Conservation (phyloP, 2,888 invertebrate species). For the Meandrusa payeni region DNA sequence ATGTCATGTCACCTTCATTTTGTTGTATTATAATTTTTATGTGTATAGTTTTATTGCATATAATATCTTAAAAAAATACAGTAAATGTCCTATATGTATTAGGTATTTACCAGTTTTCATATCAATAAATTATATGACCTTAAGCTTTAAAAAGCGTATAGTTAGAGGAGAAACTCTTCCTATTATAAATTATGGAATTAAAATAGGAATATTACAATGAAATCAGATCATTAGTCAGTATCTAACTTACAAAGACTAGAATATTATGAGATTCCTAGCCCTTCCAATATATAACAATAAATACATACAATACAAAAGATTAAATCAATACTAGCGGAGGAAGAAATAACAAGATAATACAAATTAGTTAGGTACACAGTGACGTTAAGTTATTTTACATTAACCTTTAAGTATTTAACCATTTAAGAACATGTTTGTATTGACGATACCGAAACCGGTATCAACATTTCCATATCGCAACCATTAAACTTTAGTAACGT, state of each 20-base stretch:
- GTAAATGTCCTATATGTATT: background rate
- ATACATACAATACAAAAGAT: slow-evolving; percentile 31
- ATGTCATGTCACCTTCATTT: no score
- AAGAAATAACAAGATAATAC: slow-evolving; percentile 30
- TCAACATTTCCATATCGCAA: slow-evolving; percentile 1
- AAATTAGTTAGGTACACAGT: slow-evolving; percentile 49
- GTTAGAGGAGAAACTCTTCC: slow-evolving; percentile 27
- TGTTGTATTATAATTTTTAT: no score
- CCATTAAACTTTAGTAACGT: slow-evolving; percentile 2
- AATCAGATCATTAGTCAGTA: slow-evolving; percentile 33
- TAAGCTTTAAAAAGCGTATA: slow-evolving; percentile 27
- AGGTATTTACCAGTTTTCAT: no score
- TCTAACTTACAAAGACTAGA: slow-evolving; percentile 34
- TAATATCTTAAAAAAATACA: slow-evolving; percentile 1
- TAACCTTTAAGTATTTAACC: slow-evolving; percentile 22
- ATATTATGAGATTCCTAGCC: slow-evolving; percentile 34
- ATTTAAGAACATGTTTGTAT: slow-evolving; percentile 13
- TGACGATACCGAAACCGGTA: slow-evolving; percentile 1
- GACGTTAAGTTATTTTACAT: slow-evolving; percentile 40
- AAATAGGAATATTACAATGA: slow-evolving; percentile 33
- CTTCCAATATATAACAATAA: slow-evolving; percentile 32
- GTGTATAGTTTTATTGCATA: no score
- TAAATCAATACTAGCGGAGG: slow-evolving; percentile 29
- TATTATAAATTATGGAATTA: slow-evolving; percentile 37
- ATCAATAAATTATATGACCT: slow-evolving; percentile 28